Base-by-base conservation (phyloP, 2,888 invertebrate species). In the Spilarctia lutea region DNA sequence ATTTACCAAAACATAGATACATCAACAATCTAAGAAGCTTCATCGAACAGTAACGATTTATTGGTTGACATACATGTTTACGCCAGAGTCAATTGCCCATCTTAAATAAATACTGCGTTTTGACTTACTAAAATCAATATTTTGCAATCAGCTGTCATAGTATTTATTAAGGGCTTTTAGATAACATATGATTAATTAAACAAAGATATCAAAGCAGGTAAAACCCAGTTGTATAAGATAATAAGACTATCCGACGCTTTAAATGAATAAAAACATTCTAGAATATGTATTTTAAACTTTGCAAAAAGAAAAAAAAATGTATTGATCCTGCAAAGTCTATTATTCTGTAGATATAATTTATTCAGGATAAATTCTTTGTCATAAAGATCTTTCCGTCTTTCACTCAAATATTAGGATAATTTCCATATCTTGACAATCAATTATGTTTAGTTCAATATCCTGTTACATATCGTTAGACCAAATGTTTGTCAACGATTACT, bases 111-210 rank as follows among this genome's bases (percentile, higher is more conserved):
- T 48, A 16, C 48, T 48, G 6, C 42, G 20, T 18, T 48, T 48
- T 48, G 1, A 48, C 3, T 0, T 4, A 20, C 16, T 48, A 20
- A 48, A 20, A 48, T 48, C 20, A 0, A 48, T 48, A 48, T 48
- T 48, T 48, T 48, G 48, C 48, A 48, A 20, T n/a, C 52, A 56
- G 52, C 11, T 56, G n/a, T 24, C 10, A n/a, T 56, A 24, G 11
- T 3, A 56, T n/a, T 56, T 56, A 52, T 18, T 52, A 3, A n/a
- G 10, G 24, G n/a, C 52, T 56, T 56, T n/a, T 56, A 10, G 52
- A 56, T 56, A 56, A n/a, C 11, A 56, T n/a, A n/a, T 56, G n/a
- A 56, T 56, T 56, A 56, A 56, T 56, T 56, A 56, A 56, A n/a
- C 0, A n/a, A 24, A 56, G 52, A 56, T 52, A 52, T 24, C 8